Percentiles rank a stretch among this genome's conserved stretches.
Evolutionary conservation across 2,113 vertebrate genomes (phyloP).

Genomic region (Eulemur macaco): DNA sequence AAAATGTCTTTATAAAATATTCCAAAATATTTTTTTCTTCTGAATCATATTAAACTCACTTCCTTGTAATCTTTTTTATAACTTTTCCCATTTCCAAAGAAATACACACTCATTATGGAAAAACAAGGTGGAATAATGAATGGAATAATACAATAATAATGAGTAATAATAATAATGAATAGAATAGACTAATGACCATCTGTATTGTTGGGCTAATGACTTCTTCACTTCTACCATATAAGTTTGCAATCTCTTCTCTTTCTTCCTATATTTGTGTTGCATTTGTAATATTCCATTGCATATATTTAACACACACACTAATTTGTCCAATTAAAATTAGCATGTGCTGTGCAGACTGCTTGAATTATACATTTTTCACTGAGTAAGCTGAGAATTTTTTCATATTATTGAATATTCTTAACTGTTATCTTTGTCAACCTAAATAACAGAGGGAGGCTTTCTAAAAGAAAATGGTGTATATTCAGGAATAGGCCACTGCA

Average conservation of each 20-base stretch:
- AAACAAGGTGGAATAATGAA: background rate
- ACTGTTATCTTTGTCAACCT: background rate
- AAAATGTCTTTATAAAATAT: background rate
- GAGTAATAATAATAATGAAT: too few species aligned
- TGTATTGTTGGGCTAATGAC: background rate
- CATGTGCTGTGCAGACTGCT: background rate
- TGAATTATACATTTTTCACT: background rate
- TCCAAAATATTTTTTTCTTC: background rate
- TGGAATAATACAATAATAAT: too few species aligned
- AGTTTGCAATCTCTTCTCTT: background rate
- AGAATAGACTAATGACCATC: background rate
- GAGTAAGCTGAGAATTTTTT: background rate
- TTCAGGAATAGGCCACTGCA: too few species aligned
- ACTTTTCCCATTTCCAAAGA: background rate
- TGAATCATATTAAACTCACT: background rate
- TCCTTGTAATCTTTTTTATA: background rate
- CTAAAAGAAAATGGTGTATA: too few species aligned
- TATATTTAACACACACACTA: background rate
- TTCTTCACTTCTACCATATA: background rate
- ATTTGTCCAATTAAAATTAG: background rate
- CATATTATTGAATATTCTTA: background rate
- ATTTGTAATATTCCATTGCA: background rate
- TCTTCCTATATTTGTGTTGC: background rate
- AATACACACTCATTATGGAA: background rate
- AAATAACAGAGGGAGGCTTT: too few species aligned